These are phyloP conservation scores for Nyctalus aviator DNA, from an alignment of 2,797 vertebrate species.

Conservation along the genomic window DNA sequence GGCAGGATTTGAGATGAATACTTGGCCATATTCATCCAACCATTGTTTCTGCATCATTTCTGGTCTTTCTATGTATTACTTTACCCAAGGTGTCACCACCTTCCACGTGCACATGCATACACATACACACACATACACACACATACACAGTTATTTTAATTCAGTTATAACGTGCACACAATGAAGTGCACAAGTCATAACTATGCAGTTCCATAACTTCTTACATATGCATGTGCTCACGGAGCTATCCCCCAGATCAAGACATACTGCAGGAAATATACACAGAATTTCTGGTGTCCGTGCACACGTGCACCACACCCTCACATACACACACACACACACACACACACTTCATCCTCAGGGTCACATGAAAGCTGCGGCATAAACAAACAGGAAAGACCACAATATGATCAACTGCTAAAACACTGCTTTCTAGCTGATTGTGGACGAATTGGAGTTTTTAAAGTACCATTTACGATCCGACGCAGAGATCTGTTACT, in stretches of 20 bases:
- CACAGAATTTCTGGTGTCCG: neutral
- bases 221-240: neutral
- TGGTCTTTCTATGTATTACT: neutral
- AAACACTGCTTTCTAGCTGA: slow-evolving; percentile 45
- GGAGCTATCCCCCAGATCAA: neutral
- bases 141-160: neutral
- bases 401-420: slow-evolving; percentile 29
- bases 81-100: neutral
- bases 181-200: neutral
- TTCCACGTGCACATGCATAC: neutral
- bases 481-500: slow-evolving; percentile 42
- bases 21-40: neutral
- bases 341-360: neutral
- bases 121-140: neutral
- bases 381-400: slow-evolving; percentile 35
- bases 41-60: neutral
- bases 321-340: neutral
- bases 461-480: slow-evolving; percentile 59
- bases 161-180: neutral
- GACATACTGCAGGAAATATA: neutral
- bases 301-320: neutral
- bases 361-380: neutral
- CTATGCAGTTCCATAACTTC: neutral
- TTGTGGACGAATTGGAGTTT: slow-evolving; percentile 51
- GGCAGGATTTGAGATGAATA: neutral